phyloP scores from a whole-genome alignment of 2,888 invertebrate species.

The Acronicta alni region DNA sequence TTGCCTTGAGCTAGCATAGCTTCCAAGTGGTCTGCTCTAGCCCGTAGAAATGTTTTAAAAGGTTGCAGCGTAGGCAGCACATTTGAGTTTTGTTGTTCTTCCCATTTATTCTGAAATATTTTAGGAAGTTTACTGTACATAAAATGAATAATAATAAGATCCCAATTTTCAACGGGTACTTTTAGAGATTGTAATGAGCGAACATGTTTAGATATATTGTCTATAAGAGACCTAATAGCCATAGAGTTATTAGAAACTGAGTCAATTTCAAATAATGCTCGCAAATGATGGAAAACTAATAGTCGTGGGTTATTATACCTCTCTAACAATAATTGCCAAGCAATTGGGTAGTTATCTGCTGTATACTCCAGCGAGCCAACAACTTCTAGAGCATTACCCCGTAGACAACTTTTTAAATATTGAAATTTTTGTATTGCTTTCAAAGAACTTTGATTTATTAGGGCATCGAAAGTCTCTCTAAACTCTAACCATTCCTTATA shows the following conservation, averaged over 20 bases:
- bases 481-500: slow-evolving; percentile 14
- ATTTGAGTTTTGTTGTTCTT: not conserved
- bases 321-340: not conserved
- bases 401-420: not conserved
- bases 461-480: slow-evolving; percentile 22
- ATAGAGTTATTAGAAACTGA: not conserved
- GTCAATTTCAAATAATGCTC: not conserved
- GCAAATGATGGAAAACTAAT: not conserved
- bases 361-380: not conserved
- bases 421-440: slow-evolving; percentile 10
- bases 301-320: not conserved
- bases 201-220: not conserved
- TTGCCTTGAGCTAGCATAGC: not conserved
- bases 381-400: not conserved
- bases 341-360: not conserved
- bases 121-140: not conserved
- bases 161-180: not conserved
- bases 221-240: not conserved
- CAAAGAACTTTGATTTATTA: slow-evolving; percentile 12
- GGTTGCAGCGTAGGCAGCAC: not conserved
- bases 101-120: not conserved
- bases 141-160: not conserved
- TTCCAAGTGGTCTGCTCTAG: not conserved
- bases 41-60: not conserved
- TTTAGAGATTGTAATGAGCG: not conserved